These are phyloP conservation scores for Cantharis nigra DNA, from an alignment of 2,888 invertebrate genomes.

Conservation along the genomic window DNA sequence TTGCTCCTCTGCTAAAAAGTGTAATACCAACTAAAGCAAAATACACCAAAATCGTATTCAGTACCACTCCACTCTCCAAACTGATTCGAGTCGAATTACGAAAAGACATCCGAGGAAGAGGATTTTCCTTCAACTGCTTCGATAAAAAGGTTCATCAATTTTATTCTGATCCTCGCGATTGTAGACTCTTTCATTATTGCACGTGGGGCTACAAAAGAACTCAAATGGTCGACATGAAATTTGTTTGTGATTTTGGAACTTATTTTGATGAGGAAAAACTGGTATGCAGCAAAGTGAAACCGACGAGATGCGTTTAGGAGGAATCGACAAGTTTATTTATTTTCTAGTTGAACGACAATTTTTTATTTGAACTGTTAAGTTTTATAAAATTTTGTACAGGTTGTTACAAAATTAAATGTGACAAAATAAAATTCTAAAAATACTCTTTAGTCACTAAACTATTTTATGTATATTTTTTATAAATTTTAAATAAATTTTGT, in stretches of 20 bases:
- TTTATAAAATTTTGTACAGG: constrained; percentile 3
- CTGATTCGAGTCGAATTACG: constrained; percentile 49
- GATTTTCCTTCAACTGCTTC: constrained; percentile 60
- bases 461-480: constrained; percentile 23
- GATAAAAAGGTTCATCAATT: constrained; percentile 60
- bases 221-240: constrained; percentile 64
- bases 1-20: constrained; percentile 49
- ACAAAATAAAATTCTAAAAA: constrained; percentile 27
- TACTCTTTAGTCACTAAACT: constrained; percentile 47
- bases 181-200: constrained; percentile 65
- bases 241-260: constrained; percentile 63
- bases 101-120: constrained; percentile 23
- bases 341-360: constrained; percentile 1
- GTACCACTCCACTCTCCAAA: constrained; percentile 49
- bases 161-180: constrained; percentile 63
- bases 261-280: constrained; percentile 60
- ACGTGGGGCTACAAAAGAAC: constrained; percentile 62
- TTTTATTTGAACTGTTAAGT: background rate
- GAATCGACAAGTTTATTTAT: constrained; percentile 13
- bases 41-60: constrained; percentile 37
- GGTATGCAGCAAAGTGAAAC: constrained; percentile 57
- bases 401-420: background rate
- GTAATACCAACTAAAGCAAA: constrained; percentile 51
- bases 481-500: constrained; percentile 19
- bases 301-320: constrained; percentile 49